Base-by-base conservation (phyloP, 2,888 invertebrate species). In the Cephus nigrinus region DNA sequence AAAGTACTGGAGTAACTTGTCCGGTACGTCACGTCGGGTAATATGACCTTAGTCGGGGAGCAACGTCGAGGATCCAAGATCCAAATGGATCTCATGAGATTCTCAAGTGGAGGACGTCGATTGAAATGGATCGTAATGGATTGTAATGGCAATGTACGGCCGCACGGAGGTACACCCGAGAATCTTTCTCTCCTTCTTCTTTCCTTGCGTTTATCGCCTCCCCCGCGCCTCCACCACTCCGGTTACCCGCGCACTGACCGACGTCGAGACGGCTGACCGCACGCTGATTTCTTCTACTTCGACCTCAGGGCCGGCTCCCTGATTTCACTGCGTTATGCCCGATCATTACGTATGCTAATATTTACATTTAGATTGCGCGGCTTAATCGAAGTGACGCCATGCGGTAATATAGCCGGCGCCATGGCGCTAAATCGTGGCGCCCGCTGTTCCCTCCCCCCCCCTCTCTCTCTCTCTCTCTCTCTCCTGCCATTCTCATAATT, bases 331-430 rank as follows among this genome's bases (percentile, higher is more conserved):
- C 82, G 80, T 87, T 86, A 83, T 83, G 86, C 86, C 82, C 84
- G 85, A 88, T 90, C 89, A 89, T 89, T 89, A 88, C 87, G 87
- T 89, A 90, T 89, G 89, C 89, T 89, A 89, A 90, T 90, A 90
- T 90, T 90, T 90, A 90, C 90, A 89, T 90, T 90, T 90, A 89
- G 90, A 90, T 90, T 90, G 90, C 89, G 85, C 86, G 86, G 85
- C 88, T 90, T 90, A 90, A 90, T 90, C 90, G 89, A 89, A 89
- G 89, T 89, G 90, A 90, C 90, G 90, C 90, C 89, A 89, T 86
- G 86, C 86, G 86, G 89, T 90, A 90, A 90, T 90, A 90, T 88
- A 90, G 87, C 86, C 88, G 90, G 90, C 90, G 90, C 90, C 90
- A 87, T 86, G 88, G 88, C 89, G 90, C 88, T 89, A 89, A 89